Base-by-base conservation (phyloP, 2,797 vertebrate genomes). In the Cuculus canorus region DNA sequence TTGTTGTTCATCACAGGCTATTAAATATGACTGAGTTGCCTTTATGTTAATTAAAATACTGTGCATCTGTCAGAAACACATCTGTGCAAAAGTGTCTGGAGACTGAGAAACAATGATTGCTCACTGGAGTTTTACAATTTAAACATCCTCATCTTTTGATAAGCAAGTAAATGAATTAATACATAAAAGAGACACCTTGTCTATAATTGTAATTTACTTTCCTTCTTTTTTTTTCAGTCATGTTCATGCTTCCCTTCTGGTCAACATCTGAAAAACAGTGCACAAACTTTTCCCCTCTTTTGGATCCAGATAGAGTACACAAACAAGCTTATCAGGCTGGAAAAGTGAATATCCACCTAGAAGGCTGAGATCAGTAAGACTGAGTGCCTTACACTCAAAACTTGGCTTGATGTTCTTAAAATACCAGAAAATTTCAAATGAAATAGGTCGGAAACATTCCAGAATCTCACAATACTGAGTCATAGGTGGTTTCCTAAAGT, bases 51-150 rank as follows among this genome's bases (percentile, higher is more conserved):
- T 93, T 93, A 69, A 17, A 54, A 30, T 59, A 25, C 22, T 61
- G 9, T 65, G 54, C 54, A 86, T 72, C 81, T 92, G 63, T 79
- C 86, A 96, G 88, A 70, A 63, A 63, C 25, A 25, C 78, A 72
- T 86, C 84, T 88, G 73, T 82, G 88, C 75, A 50, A 64, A 90
- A 13, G 27, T 70, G 28, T 88, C 92, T 93, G 56, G 70, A 90
- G 54, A 77, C 77, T 32, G 30, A 86, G 47, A 88, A 95, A 71
- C 15, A 78, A 56, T 54, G 37, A 82, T n/a, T 72, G 22, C 11
- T 72, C 41, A 39, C 24, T 43, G 32, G 37, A 82, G 16, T 65
- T 92, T 81, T 81, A 72, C 7, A 65, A 7, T 68, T 84, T 73
- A 50, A 95, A 61, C 4, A 43, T 69, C 18, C 45, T 83, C 16